These are phyloP conservation scores for Protobothrops mucrosquamatus DNA, from an alignment of 2,113 vertebrate species.

Conservation along the genomic window DNA sequence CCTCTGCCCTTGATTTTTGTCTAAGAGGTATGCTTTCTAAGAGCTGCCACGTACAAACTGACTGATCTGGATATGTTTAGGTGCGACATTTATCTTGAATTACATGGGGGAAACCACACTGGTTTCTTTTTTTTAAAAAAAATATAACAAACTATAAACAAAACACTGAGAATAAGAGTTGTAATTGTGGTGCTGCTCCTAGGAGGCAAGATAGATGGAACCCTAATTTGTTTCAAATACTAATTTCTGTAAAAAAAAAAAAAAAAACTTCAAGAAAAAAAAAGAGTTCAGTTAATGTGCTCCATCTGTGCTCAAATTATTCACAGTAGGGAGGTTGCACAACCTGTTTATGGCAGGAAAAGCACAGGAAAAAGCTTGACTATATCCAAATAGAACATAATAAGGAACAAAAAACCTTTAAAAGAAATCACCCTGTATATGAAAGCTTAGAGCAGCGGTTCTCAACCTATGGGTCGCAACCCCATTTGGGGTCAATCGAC, in stretches of 20 bases:
- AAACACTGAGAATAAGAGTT: constrained; percentile 35
- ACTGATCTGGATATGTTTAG: background rate
- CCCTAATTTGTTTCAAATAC: constrained; percentile 56
- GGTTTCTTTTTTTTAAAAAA: constrained; percentile 3
- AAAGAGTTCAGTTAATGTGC: constrained; percentile 39
- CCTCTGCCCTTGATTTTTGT: background rate
- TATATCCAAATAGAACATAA: too few relatives aligned
- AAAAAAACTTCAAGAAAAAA: constrained; percentile 38
- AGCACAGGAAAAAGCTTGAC: background rate
- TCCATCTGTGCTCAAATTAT: constrained; percentile 16
- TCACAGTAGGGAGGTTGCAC: background rate
- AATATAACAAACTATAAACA: constrained; percentile 41
- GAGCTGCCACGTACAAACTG: background rate
- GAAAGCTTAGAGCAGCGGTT: too few relatives aligned
- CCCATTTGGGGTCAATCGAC: too few relatives aligned
- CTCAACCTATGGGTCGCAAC: too few relatives aligned
- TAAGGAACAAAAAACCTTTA: too few relatives aligned
- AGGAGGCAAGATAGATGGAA: constrained; percentile 45
- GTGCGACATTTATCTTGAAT: constrained; percentile 8
- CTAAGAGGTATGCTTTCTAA: background rate
- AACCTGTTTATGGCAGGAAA: background rate
- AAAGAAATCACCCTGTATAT: too few relatives aligned
- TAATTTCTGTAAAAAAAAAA: constrained; percentile 37
- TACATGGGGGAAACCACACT: background rate
- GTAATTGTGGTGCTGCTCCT: constrained; percentile 58